Conservation (phyloP, 1,140 invertebrate species). For the Drosophila ogumai region DNA sequence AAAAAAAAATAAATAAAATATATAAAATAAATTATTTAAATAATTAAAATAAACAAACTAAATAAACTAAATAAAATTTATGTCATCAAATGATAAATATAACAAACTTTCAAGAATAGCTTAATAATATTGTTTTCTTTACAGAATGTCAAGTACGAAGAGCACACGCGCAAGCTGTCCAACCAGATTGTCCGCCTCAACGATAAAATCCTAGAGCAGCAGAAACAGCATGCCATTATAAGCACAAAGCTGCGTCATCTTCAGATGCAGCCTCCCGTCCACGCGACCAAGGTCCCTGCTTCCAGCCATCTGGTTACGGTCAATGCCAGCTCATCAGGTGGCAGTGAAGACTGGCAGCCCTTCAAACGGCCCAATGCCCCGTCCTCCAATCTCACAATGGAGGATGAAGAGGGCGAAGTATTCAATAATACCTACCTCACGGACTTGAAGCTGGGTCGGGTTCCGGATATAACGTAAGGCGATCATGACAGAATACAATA, state of each 20-base stretch:
- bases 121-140: neutral
- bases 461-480: slow-evolving; percentile 65
- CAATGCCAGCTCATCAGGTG: neutral
- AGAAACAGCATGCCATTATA: slow-evolving; percentile 73
- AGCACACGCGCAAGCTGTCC: slow-evolving; percentile 74
- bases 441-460: slow-evolving; percentile 87
- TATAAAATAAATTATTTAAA: no score
- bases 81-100: neutral
- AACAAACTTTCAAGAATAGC: neutral
- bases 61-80: no score
- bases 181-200: slow-evolving; percentile 78
- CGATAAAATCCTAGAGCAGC: slow-evolving; percentile 73
- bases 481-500: neutral
- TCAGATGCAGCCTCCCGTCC: slow-evolving; percentile 34
- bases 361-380: slow-evolving; percentile 60
- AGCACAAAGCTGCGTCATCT: slow-evolving; percentile 72
- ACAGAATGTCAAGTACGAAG: slow-evolving; percentile 76
- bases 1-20: no score
- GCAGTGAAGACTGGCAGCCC: slow-evolving; percentile 47
- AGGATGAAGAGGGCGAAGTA: slow-evolving; percentile 93
- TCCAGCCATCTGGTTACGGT: neutral
- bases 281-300: neutral
- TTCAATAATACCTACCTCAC: slow-evolving; percentile 91
- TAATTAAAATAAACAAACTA: no score
- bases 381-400: slow-evolving; percentile 86